Evolutionary conservation across 2,797 vertebrate species (phyloP).

Genomic region (Leptatherina wallacei): DNA sequence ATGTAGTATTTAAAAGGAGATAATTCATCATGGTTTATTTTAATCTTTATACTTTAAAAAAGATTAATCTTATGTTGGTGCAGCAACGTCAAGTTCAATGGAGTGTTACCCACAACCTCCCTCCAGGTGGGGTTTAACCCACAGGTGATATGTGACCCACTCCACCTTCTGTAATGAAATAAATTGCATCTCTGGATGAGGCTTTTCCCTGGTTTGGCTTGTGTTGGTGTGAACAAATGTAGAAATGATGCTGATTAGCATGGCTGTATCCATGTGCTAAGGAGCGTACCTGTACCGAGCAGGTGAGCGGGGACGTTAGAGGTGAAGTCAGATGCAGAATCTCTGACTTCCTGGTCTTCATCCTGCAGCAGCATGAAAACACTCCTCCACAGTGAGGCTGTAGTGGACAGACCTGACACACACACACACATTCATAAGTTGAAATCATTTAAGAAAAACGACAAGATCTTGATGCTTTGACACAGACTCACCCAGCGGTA

Average conservation of each 20-base stretch:
- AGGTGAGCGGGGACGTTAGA: slow-evolving; percentile 72
- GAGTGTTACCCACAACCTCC: background rate
- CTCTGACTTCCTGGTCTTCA: slow-evolving; percentile 90
- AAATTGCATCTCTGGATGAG: background rate
- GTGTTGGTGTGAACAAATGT: slow-evolving; percentile 8
- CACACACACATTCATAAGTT: background rate
- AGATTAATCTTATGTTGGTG: too few species aligned
- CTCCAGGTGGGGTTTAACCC: slow-evolving; percentile 2
- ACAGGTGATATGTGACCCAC: slow-evolving; percentile 5
- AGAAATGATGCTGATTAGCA: background rate
- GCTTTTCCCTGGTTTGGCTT: slow-evolving; percentile 5
- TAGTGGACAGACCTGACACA: slow-evolving; percentile 85
- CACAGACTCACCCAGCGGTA: slow-evolving; percentile 86
- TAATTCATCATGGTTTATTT: too few species aligned
- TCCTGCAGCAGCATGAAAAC: slow-evolving; percentile 91
- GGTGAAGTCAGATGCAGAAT: slow-evolving; percentile 87
- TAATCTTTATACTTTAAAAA: too few species aligned
- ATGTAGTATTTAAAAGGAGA: too few species aligned
- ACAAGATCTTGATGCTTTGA: background rate
- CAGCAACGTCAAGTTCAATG: too few species aligned
- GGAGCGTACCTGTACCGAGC: slow-evolving; percentile 68
- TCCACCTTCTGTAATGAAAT: too few species aligned
- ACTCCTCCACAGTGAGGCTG: slow-evolving; percentile 89
- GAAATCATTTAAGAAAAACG: background rate
- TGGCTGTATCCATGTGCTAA: background rate